phyloP scores from a whole-genome alignment of 2,797 vertebrate genomes.

The Lycodopsis pacificus region DNA sequence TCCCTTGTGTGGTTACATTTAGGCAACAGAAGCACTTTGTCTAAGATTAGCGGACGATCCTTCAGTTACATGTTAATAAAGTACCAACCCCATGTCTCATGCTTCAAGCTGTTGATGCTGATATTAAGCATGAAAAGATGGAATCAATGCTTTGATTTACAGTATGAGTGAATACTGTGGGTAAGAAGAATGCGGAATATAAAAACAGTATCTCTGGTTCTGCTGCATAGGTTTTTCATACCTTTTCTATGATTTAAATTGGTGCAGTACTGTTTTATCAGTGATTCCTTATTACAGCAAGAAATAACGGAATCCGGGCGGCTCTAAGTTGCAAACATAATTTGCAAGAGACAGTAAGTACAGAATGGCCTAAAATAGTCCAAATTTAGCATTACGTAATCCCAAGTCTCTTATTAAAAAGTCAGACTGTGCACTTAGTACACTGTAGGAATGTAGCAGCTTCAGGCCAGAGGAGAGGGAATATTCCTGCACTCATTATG shows the following conservation, averaged over 20 bases:
- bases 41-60: no score
- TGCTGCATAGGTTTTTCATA: no score
- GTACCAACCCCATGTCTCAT: no score
- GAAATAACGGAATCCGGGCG: neutral
- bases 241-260: neutral
- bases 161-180: no score
- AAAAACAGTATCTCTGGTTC: no score
- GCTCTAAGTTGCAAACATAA: neutral
- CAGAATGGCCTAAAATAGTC: slow-evolving; percentile 13
- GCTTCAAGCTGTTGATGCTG: no score
- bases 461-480: slow-evolving; percentile 15
- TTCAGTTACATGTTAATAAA: no score
- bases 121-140: no score
- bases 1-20: no score
- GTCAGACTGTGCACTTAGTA: slow-evolving; percentile 32
- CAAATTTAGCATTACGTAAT: slow-evolving; percentile 34
- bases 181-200: no score
- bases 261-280: neutral
- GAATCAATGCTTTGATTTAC: no score
- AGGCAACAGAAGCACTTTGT: no score
- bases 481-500: slow-evolving; percentile 32
- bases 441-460: slow-evolving; percentile 20
- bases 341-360: neutral
- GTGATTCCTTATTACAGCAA: neutral
- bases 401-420: slow-evolving; percentile 44